Percentiles rank a stretch among this genome's conserved stretches.
Evolutionary conservation across 2,113 vertebrate species (phyloP).

Genomic region (Cettia cetti): DNA sequence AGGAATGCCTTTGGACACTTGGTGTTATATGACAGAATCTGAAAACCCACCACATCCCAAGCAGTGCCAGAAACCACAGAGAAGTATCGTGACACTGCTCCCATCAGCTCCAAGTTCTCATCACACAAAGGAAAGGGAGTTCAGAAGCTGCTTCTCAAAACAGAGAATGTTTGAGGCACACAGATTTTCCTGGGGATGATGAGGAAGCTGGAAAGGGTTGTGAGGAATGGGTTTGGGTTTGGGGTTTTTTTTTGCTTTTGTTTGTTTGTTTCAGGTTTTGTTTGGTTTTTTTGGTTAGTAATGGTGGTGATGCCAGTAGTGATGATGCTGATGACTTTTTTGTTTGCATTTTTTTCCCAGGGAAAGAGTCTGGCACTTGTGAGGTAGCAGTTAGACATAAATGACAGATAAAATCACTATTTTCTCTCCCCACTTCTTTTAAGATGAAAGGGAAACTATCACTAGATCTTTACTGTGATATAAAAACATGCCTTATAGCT

Average conservation of each 20-base stretch:
- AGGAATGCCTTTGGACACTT: neutral
- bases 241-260: too few relatives aligned
- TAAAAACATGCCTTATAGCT: neutral
- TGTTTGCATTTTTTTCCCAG: neutral
- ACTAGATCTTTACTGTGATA: neutral
- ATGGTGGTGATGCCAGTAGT: neutral
- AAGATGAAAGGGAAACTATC: neutral
- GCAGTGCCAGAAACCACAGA: neutral
- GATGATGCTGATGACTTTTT: neutral
- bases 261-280: too few relatives aligned
- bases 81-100: neutral
- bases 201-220: neutral
- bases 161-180: neutral
- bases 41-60: neutral
- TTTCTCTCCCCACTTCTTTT: neutral
- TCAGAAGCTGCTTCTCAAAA: neutral
- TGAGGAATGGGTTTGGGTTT: neutral
- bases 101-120: neutral
- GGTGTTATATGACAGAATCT: neutral
- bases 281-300: neutral
- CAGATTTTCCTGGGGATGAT: neutral
- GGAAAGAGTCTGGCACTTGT: neutral
- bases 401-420: neutral
- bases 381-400: neutral
- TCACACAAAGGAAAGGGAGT: neutral